Conservation (phyloP, 2,113 vertebrate species). For the Rynchops niger region DNA sequence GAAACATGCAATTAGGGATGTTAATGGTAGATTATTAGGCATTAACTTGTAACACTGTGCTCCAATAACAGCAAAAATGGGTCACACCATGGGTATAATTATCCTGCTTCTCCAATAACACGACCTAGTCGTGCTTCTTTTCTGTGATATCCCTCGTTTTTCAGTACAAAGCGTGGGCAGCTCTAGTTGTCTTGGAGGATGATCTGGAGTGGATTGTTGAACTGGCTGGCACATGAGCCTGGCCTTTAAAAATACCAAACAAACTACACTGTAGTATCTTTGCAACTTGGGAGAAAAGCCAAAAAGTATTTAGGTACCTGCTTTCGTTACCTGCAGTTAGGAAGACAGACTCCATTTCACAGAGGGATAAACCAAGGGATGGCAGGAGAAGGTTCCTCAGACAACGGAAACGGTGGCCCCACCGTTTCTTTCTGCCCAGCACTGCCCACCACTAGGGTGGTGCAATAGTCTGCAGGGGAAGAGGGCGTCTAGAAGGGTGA, state of each 20-base stretch:
- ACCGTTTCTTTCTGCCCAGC: neutral
- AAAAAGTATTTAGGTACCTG: neutral
- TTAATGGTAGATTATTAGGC: conserved; percentile 45
- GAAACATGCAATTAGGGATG: conserved; percentile 13
- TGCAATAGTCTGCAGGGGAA: neutral
- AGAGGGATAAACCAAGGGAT: neutral
- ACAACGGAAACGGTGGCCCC: neutral
- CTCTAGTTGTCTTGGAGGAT: neutral
- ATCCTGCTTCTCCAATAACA: conserved; percentile 9
- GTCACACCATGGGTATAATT: conserved; percentile 41
- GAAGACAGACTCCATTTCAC: neutral
- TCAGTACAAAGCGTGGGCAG: neutral
- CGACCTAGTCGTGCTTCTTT: neutral
- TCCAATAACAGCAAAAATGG: conserved; percentile 48
- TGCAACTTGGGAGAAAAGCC: neutral
- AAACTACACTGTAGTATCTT: neutral
- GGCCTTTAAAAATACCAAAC: neutral
- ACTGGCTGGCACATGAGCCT: neutral
- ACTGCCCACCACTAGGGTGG: neutral
- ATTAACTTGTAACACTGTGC: conserved; percentile 5
- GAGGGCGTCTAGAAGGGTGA: neutral
- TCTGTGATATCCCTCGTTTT: neutral
- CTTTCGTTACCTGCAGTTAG: neutral
- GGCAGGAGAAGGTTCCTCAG: neutral
- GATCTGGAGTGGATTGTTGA: neutral